These are phyloP conservation scores for Ceryle rudis DNA, from an alignment of 2,797 vertebrate genomes.

Conservation along the genomic window DNA sequence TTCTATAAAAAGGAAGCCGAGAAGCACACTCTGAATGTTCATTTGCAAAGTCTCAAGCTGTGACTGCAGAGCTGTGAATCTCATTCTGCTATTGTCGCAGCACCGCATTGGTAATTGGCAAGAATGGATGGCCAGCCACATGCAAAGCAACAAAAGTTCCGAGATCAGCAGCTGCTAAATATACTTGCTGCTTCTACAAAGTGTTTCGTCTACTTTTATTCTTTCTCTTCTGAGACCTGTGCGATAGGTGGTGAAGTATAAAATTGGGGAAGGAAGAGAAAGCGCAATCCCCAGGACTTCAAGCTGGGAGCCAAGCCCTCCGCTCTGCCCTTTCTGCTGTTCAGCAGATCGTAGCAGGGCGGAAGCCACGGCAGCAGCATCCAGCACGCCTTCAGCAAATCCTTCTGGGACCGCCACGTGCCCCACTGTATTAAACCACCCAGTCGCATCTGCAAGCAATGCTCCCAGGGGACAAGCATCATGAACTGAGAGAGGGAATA, in stretches of 20 bases:
- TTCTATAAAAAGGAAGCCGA: constrained; percentile 63
- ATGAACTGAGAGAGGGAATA: neutral
- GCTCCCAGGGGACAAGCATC: neutral
- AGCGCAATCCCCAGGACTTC: neutral
- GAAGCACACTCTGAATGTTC: constrained; percentile 66
- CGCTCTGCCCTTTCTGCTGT: neutral
- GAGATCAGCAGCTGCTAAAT: constrained; percentile 58
- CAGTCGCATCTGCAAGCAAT: fast-evolving
- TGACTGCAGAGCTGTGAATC: constrained; percentile 58
- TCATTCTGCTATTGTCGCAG: constrained; percentile 59
- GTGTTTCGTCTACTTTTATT: constrained; percentile 1
- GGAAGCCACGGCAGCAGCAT: neutral
- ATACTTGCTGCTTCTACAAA: constrained; percentile 12
- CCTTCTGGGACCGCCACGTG: neutral
- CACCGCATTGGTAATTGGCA: constrained; percentile 43
- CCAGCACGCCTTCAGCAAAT: neutral
- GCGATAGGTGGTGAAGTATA: neutral
- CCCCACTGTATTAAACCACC: neutral
- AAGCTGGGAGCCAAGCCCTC: neutral
- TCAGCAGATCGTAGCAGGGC: neutral
- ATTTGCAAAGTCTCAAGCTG: constrained; percentile 72
- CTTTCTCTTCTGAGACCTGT: neutral
- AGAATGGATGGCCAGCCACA: constrained; percentile 64
- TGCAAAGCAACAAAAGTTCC: constrained; percentile 49
- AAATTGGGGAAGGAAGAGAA: neutral